Evolutionary conservation across 2,797 vertebrate species (phyloP), one percentile per base, ranked within the genome.

Genomic region (Spinus pinus): DNA sequence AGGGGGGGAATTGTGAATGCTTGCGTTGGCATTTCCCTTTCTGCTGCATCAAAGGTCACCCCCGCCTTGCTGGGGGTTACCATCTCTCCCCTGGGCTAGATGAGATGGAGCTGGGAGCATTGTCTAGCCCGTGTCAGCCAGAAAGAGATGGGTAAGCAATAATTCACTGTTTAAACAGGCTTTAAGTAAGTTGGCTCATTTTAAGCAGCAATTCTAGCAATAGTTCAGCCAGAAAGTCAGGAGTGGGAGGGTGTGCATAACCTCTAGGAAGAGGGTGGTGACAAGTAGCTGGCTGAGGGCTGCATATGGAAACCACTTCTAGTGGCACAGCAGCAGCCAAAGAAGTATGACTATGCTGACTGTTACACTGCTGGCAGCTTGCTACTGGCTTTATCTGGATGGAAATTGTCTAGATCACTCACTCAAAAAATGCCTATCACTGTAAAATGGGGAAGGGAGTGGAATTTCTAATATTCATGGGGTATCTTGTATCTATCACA

Each of bases 251-350:
- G 85, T 88, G 69, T 42, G 79, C 25, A 41, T 88, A 82, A 94
- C 90, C 93, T 94, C 90, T 86, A 88, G 69, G 61, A 96, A 95
- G 90, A 94, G 87, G 35, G 87, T 94, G 96, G 82, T 96, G 96
- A 96, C 95, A 94, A 95, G 91, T 33, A 90, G 82, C 85, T 96
- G 96, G 93, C 95, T 85, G 67, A 94, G 51, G 64, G 27, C 49
- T 93, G 31, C 54, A 1, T 71, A 44, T 78, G 91, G 85, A 91
- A 96, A 94, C 69, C 69, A 51, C 61, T 88, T 77, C 75, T 78
- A 50, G 90, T 79, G 93, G 95, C 73, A 89, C 50, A 30, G 66
- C 65, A 83, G 85, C 54, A 86, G 80, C 87, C 82, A 83, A 84
- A 73, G 83, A 54, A 89, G 53, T 57, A 57, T 71, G 53, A 74